phyloP scores from a whole-genome alignment of 2,113 vertebrate species.

The Urocitellus parryii region DNA sequence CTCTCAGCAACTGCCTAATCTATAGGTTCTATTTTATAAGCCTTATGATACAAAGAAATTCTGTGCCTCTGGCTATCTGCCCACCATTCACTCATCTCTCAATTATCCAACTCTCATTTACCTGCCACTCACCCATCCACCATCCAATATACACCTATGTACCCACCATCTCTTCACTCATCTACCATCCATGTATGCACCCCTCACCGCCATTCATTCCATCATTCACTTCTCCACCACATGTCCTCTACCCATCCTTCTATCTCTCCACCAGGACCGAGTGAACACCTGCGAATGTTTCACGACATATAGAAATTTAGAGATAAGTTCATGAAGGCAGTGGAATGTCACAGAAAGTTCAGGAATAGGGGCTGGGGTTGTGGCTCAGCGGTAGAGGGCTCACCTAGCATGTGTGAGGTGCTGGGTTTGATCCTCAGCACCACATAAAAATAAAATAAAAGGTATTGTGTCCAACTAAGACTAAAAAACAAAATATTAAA shows the following conservation, averaged over 20 bases:
- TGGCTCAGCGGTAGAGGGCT: no score
- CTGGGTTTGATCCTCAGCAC: no score
- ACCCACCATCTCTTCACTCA: neutral
- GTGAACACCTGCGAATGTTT: neutral
- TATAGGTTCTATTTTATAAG: neutral
- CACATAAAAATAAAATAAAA: no score
- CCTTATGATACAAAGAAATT: neutral
- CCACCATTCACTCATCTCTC: neutral
- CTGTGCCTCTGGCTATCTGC: neutral
- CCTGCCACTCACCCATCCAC: neutral
- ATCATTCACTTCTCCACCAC: no score
- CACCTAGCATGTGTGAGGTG: no score
- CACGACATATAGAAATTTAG: neutral
- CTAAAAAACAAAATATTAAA: no score
- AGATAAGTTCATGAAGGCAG: neutral
- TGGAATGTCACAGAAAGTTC: neutral
- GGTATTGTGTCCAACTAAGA: no score
- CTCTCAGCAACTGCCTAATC: neutral
- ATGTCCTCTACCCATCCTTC: neutral
- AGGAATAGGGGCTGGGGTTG: no score
- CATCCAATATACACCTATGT: neutral
- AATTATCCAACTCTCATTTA: neutral
- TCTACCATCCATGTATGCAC: no score
- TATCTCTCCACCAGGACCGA: neutral
- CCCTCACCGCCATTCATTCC: neutral